phyloP scores from a whole-genome alignment of 2,888 invertebrate genomes.

The Entomobrya multifasciata region DNA sequence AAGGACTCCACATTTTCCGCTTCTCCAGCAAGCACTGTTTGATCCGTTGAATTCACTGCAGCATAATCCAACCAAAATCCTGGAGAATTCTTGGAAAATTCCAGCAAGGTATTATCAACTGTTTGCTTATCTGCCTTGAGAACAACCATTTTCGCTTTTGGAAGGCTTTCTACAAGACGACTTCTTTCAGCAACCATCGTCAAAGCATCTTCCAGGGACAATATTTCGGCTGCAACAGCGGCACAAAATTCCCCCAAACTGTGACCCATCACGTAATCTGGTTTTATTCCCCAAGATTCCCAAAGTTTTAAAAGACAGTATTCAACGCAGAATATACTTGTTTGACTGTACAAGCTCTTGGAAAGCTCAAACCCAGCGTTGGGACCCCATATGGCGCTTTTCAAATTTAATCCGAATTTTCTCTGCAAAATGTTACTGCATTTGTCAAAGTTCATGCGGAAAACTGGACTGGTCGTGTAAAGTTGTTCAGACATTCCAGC shows the following conservation, averaged over 20 bases:
- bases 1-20: conserved; percentile 42
- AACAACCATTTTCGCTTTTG: conserved; percentile 65
- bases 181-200: conserved; percentile 71
- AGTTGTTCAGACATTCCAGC: conserved; percentile 61
- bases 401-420: conserved; percentile 32
- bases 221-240: conserved; percentile 63
- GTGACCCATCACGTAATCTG: conserved; percentile 75
- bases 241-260: conserved; percentile 74
- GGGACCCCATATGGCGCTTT: conserved; percentile 43
- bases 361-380: conserved; percentile 4
- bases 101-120: conserved; percentile 24
- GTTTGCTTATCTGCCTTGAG: conserved; percentile 38
- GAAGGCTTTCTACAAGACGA: conserved; percentile 59
- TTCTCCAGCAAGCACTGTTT: conserved; percentile 70
- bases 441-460: conserved; percentile 63
- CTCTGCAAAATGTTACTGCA: conserved; percentile 50
- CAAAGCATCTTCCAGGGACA: conserved; percentile 70
- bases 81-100: neutral
- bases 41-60: conserved; percentile 69
- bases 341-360: conserved; percentile 70
- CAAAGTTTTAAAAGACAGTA: conserved; percentile 67
- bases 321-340: conserved; percentile 70
- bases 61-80: conserved; percentile 67
- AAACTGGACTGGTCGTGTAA: conserved; percentile 62
- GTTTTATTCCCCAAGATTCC: conserved; percentile 69